Evolutionary conservation across 2,113 vertebrate genomes (phyloP), one percentile per base, ranked within the genome.

Genomic region (Parus major): DNA sequence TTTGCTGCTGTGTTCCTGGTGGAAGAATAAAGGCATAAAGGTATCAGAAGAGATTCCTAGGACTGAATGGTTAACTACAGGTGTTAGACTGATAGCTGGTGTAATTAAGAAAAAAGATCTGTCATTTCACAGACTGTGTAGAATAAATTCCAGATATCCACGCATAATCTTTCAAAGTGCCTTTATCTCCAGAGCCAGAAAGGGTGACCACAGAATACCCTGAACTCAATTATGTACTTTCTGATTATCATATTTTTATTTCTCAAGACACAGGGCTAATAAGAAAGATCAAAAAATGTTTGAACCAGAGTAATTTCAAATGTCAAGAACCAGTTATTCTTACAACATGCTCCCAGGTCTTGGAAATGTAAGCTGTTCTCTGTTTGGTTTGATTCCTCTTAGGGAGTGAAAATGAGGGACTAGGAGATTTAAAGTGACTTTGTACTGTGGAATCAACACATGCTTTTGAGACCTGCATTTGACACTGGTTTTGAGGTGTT

Each of bases 31-130:
- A 42, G 2, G 1, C 53, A 39, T 39, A 95, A 93, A 93, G 2
- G 1, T 56, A 90, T 53, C 52, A 61, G 52, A 95, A 93, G 90
- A 72, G 56, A 96, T 93, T 93, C 89, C 86, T 92, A n/a, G 79
- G 89, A 91, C 89, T 87, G 90, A 91, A 93, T 50, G 73, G 92
- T 87, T 96, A 94, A 92, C 66, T 95, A 93, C 87, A 96, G 95
- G 92, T 95, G 79, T 93, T 96, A 93, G 84, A 81, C 86, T 92
- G 95, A 96, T 94, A 96, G 92, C 88, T 1, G 7, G 60, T 73
- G 59, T 96, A 97, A 96, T 96, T 97, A 97, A 96, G 94, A 94
- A 95, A 90, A 97, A 96, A 96, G 93, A 96, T 93, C 91, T 96
- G 91, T 92, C 93, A 87, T 91, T 96, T 96, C 95, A 73, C 76